phyloP scores from a whole-genome alignment of 2,113 vertebrate genomes.

The Macaca nemestrina region DNA sequence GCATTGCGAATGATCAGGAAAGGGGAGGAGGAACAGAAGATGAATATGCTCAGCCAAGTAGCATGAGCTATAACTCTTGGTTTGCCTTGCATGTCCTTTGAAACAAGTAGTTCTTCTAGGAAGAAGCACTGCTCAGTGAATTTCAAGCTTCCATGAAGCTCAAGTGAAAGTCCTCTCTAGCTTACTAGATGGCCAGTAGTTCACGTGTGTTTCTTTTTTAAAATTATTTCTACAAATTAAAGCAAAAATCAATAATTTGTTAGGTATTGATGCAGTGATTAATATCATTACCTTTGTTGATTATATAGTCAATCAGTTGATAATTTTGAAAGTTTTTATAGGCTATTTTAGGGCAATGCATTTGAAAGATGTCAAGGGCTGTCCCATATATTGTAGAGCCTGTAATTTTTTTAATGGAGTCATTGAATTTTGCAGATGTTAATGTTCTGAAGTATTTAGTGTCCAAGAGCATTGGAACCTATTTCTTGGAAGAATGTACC shows the following conservation, averaged over 20 bases:
- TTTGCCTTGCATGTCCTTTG: conserved; percentile 70
- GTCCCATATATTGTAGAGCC: neutral
- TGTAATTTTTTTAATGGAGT: neutral
- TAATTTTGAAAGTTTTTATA: neutral
- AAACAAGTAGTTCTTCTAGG: conserved; percentile 55
- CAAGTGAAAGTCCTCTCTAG: neutral
- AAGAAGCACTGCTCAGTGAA: neutral
- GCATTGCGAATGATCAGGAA: conserved; percentile 92
- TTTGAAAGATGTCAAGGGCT: neutral
- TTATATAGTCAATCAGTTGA: neutral
- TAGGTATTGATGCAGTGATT: neutral
- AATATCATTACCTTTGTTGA: neutral
- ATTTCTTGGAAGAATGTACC: neutral
- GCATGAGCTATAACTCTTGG: conserved; percentile 70
- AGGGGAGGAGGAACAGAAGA: conserved; percentile 86
- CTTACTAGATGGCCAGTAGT: neutral
- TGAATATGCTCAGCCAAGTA: conserved; percentile 83
- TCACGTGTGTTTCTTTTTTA: conserved; percentile 15
- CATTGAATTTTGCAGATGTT: neutral
- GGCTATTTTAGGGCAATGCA: neutral
- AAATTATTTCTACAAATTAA: neutral
- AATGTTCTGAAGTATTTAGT: conserved; percentile 13
- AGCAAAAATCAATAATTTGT: neutral
- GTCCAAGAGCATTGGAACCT: neutral
- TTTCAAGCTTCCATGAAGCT: neutral